A percentile compares a stretch with the other conserved stretches of the same genome.
These are phyloP conservation scores for Pseudopleuronectes americanus DNA, from an alignment of 2,797 vertebrate species.

Conservation along the genomic window DNA sequence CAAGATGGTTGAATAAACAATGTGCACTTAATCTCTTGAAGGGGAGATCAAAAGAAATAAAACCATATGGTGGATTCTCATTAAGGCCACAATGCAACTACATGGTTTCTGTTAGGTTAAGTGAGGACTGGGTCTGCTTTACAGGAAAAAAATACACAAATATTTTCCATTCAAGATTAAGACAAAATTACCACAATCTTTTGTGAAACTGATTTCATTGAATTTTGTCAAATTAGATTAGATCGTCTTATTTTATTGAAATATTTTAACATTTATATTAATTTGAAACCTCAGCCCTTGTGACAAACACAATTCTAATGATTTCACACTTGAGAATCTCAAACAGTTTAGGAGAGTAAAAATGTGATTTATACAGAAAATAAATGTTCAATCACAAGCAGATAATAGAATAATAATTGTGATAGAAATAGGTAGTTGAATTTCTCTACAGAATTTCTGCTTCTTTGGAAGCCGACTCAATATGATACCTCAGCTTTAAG, in stretches of 20 bases:
- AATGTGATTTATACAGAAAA: neutral
- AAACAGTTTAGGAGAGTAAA: neutral
- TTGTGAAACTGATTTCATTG: neutral
- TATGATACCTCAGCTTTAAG: neutral
- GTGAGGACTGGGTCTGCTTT: neutral
- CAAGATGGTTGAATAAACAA: neutral
- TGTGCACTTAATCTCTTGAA: neutral
- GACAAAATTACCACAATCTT: no score
- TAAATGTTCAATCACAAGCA: neutral
- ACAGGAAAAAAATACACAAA: no score
- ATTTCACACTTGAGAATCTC: no score
- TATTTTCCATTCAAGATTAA: no score
- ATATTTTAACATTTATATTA: no score
- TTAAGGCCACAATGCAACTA: constrained; percentile 8
- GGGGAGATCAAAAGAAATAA: neutral
- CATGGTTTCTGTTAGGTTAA: neutral
- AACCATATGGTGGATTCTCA: neutral
- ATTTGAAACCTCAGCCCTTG: no score
- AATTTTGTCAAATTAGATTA: neutral
- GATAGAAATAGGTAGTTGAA: neutral
- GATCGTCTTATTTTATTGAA: no score
- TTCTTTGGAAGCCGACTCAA: neutral
- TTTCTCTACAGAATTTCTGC: neutral
- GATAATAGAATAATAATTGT: neutral
- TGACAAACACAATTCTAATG: no score